Evolutionary conservation across 2,888 invertebrate genomes (phyloP), one percentile per base, ranked within the genome.

Genomic region (Drepana falcataria): DNA sequence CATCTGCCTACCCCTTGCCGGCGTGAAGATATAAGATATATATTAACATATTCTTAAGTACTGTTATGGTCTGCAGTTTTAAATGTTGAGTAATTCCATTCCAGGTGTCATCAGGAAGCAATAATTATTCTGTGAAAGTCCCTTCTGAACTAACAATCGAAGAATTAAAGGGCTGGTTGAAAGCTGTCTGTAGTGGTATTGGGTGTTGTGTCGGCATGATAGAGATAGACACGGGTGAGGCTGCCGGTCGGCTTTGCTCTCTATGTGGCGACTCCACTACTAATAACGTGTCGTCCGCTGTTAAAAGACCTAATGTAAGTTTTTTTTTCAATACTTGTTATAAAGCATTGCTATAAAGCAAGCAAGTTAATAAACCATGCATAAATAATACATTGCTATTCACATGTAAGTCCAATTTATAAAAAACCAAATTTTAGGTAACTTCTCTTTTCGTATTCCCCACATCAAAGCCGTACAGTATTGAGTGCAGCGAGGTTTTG

Each of bases 161-260:
- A 33, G 89, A 90, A 59, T 75, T 93, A 49, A 92, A 92, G 55
- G 84, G 83, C 59, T 92, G 92, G 78, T 85, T 93, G 60, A 90
- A 92, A 61, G 78, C 79, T 47, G 69, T 93, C 1, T 89, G 92
- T 59, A 80, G 81, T 59, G 90, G 91, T 9, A 75, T 93, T 2
- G 93, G 92, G 3, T 92, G 92, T 64, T 93, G 93, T 71, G 79
- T 85, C 35, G 92, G 92, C 35, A 85, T 93, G 79, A 92, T 93
- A 61, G 88, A 92, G 73, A 79, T 91, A 55, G 91, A 90, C 48
- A 71, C 78, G 0, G 88, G 86, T 0, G 91, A 91, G 63, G 81
- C 85, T 54, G 84, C 87, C 2, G 85, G 84, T 7, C 78, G 85
- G 67, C 85, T 86, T 41, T 91, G 91, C 61, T 75, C 79, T 1